phyloP scores from a whole-genome alignment of 2,888 invertebrate genomes.

The Chrysomela aeneicollis region DNA sequence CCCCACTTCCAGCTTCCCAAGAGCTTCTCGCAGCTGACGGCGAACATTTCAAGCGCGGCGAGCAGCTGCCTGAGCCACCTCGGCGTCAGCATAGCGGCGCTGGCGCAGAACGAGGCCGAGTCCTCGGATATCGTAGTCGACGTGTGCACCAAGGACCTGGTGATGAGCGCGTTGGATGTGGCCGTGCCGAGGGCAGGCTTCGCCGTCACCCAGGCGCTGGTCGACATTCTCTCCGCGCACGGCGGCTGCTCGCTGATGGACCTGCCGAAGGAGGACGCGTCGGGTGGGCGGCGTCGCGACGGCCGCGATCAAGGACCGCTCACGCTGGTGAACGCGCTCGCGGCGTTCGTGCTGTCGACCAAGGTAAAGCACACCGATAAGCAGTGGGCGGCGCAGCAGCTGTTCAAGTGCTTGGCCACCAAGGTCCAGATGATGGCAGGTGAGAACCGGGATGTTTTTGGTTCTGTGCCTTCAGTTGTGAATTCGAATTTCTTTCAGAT shows the following conservation, averaged over 20 bases:
- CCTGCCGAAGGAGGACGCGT: conserved; percentile 54
- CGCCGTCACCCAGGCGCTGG: conserved; percentile 69
- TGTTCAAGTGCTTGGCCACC: conserved; percentile 64
- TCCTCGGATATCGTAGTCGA: conserved; percentile 66
- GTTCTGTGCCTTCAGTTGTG: background rate
- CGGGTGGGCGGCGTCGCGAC: conserved; percentile 37
- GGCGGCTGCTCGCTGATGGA: conserved; percentile 60
- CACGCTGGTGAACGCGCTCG: conserved; percentile 67
- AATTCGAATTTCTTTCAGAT: conserved; percentile 24
- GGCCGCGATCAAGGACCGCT: conserved; percentile 58
- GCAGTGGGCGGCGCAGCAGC: conserved; percentile 70
- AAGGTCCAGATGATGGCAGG: conserved; percentile 57
- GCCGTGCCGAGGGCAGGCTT: conserved; percentile 57
- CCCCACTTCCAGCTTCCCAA: conserved; percentile 48
- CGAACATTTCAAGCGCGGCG: conserved; percentile 52
- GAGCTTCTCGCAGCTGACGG: conserved; percentile 52
- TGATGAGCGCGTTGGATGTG: conserved; percentile 61
- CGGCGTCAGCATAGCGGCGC: conserved; percentile 62
- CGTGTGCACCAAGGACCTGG: conserved; percentile 65
- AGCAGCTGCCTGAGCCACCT: conserved; percentile 57
- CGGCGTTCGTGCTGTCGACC: conserved; percentile 67
- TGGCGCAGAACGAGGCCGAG: conserved; percentile 65
- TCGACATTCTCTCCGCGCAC: conserved; percentile 64
- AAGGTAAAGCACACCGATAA: conserved; percentile 63
- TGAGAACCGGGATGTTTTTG: background rate